Percentiles rank a stretch among this genome's conserved stretches.
Conservation (phyloP, 2,113 vertebrate species). For the Phylloscopus trochilus region DNA sequence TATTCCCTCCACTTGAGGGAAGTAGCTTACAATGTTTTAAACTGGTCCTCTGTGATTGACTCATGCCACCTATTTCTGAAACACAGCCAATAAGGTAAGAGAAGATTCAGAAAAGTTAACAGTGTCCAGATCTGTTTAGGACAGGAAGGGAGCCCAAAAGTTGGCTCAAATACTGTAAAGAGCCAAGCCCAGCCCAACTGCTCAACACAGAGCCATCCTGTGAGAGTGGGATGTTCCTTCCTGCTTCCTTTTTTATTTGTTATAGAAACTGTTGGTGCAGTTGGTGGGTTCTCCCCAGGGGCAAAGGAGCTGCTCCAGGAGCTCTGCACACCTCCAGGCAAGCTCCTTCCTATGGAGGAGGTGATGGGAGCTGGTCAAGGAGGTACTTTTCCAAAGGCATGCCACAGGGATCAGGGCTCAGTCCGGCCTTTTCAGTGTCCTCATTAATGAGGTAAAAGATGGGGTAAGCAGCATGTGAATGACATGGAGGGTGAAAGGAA, state of each 20-base stretch:
- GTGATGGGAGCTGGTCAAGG: neutral
- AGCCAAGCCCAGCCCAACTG: neutral
- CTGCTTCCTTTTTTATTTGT: neutral
- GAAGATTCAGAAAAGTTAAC: neutral
- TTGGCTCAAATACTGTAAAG: neutral
- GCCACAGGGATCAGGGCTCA: neutral
- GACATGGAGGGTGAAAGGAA: neutral
- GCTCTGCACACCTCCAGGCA: neutral
- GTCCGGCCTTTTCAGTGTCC: neutral
- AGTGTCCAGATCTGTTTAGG: neutral
- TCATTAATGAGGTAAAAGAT: neutral
- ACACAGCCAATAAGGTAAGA: neutral
- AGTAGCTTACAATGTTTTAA: constrained; percentile 45
- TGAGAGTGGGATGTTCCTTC: neutral
- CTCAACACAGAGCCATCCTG: neutral
- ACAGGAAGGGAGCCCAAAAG: neutral
- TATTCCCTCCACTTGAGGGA: constrained; percentile 60
- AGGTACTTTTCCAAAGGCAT: neutral
- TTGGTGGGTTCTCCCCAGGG: neutral
- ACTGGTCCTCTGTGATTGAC: neutral
- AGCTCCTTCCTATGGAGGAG: neutral
- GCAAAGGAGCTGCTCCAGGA: neutral
- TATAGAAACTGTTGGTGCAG: neutral
- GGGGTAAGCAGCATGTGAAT: neutral
- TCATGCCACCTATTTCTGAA: constrained; percentile 36